phyloP scores from a whole-genome alignment of 2,113 vertebrate species.

The Triplophysa rosa region DNA sequence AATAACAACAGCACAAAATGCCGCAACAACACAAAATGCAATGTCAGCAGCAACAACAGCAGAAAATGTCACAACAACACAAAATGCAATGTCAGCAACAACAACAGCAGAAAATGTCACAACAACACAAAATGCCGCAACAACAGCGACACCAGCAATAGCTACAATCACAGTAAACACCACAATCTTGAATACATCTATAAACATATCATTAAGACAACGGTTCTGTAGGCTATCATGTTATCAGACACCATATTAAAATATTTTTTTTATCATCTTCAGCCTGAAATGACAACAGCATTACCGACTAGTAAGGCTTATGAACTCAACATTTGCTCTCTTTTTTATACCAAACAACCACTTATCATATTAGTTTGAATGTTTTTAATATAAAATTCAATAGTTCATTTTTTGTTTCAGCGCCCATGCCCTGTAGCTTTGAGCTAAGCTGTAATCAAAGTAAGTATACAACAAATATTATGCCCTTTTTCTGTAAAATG shows the following conservation, averaged over 20 bases:
- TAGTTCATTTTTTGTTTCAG: background rate
- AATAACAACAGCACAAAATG: background rate
- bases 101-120: background rate
- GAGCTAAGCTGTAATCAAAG: slow-evolving; percentile 3
- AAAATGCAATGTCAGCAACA: background rate
- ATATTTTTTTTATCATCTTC: background rate
- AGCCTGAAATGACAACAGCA: background rate
- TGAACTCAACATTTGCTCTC: background rate
- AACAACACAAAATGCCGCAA: no score
- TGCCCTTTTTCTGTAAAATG: background rate
- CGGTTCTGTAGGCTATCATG: background rate
- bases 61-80: rapidly evolving
- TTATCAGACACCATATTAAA: background rate
- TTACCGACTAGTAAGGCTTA: background rate
- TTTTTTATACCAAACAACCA: background rate
- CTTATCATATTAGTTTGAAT: background rate
- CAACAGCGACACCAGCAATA: background rate
- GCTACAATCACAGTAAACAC: background rate
- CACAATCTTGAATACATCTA: background rate
- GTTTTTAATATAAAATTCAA: background rate
- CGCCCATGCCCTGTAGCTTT: background rate
- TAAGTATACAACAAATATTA: slow-evolving; percentile 13
- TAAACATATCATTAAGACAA: background rate
- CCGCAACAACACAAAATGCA: background rate
- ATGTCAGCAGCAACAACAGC: no score